Percentiles rank a stretch among this genome's conserved stretches.
These are phyloP conservation scores for Oscheius sp. DNA, from an alignment of 2,888 invertebrate species.

Conservation along the genomic window DNA sequence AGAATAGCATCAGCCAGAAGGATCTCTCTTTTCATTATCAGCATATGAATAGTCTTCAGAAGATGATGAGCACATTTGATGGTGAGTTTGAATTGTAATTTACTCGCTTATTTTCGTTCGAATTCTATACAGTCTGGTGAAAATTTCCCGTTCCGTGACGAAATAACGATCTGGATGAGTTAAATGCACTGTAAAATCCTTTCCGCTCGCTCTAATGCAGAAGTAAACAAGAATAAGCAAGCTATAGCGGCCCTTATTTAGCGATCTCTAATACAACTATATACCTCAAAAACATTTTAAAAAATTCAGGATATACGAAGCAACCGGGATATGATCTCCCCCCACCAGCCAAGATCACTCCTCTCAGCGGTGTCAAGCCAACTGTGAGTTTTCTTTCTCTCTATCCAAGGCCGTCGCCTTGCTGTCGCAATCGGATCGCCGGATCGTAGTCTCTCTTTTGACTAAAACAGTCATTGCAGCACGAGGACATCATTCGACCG, in stretches of 20 bases:
- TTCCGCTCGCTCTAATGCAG: too few relatives aligned
- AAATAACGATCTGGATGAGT: too few relatives aligned
- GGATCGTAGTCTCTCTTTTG: too few relatives aligned
- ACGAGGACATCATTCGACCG: slow-evolving; percentile 31
- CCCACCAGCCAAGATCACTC: slow-evolving; percentile 28
- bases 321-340: slow-evolving; percentile 15
- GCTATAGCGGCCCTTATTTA: too few relatives aligned
- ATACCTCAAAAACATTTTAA: background rate
- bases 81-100: slow-evolving; percentile 16
- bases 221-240: too few relatives aligned
- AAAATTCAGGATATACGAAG: slow-evolving; percentile 29
- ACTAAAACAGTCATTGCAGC: slow-evolving; percentile 5
- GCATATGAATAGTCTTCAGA: slow-evolving; percentile 33
- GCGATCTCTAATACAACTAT: too few relatives aligned
- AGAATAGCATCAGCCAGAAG: slow-evolving; percentile 28
- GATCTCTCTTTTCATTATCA: slow-evolving; percentile 33
- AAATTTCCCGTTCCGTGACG: too few relatives aligned
- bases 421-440: too few relatives aligned
- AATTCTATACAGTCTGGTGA: too few relatives aligned
- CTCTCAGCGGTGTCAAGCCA: slow-evolving; percentile 28
- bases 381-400: slow-evolving; percentile 21
- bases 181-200: too few relatives aligned
- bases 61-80: slow-evolving; percentile 33
- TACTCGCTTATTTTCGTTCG: too few relatives aligned
- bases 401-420: background rate